Evolutionary conservation across 2,113 vertebrate genomes (phyloP).

Genomic region (Antechinus stuartii): DNA sequence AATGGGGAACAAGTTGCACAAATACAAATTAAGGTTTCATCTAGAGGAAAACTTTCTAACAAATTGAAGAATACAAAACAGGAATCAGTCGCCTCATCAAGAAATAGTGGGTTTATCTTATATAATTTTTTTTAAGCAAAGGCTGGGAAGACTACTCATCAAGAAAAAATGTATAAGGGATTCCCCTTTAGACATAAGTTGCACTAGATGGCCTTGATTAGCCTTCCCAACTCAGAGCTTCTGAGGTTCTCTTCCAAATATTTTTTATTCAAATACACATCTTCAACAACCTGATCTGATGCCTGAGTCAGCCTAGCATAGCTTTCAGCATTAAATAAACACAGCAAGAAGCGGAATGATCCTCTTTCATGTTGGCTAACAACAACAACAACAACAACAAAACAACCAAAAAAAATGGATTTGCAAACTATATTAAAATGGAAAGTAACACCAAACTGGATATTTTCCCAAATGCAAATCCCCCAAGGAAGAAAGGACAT

Average conservation of each 20-base stretch:
- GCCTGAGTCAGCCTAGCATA: neutral
- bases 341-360: neutral
- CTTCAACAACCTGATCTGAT: neutral
- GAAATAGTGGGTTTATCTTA: neutral
- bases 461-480: slow-evolving; percentile 11
- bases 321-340: slow-evolving; percentile 57
- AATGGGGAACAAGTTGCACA: neutral
- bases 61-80: neutral
- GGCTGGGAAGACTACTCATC: neutral
- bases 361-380: neutral
- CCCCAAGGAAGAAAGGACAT: accelerated
- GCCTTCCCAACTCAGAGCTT: neutral
- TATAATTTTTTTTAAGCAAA: neutral
- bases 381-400: slow-evolving; percentile 23
- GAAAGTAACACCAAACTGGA: neutral
- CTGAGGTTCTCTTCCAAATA: neutral
- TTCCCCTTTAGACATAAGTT: neutral
- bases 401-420: slow-evolving; percentile 45
- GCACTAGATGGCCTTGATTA: neutral
- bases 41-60: neutral
- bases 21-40: neutral
- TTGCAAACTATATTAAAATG: slow-evolving; percentile 53
- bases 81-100: neutral
- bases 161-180: neutral
- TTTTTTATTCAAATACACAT: neutral